phyloP scores from a whole-genome alignment of 2,797 vertebrate genomes.

The Oryzias sinensis region DNA sequence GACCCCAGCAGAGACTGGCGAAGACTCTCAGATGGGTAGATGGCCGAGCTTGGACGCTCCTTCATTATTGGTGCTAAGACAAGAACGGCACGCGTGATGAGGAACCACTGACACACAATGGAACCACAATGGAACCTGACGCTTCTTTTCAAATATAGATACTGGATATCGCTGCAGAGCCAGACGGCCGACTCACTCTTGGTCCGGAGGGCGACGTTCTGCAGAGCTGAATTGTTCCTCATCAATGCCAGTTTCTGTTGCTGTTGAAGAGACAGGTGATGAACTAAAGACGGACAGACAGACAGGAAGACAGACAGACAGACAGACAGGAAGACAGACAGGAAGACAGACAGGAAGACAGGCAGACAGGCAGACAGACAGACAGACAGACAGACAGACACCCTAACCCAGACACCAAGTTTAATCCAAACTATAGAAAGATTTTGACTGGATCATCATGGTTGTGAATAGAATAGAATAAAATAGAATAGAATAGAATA shows the following conservation, averaged over 20 bases:
- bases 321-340: too few relatives aligned
- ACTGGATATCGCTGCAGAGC: not conserved
- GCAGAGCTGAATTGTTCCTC: constrained; percentile 87
- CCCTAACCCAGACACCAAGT: too few relatives aligned
- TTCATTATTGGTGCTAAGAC: constrained; percentile 78
- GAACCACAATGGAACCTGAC: not conserved
- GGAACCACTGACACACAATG: constrained; percentile 3
- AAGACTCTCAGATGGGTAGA: constrained; percentile 90
- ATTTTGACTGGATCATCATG: too few relatives aligned
- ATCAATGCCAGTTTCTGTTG: constrained; percentile 87
- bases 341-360: not conserved
- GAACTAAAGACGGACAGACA: too few relatives aligned
- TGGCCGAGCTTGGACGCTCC: constrained; percentile 91
- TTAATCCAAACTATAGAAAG: too few relatives aligned
- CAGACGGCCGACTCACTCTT: constrained; percentile 53
- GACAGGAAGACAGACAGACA: not conserved
- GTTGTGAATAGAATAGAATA: too few relatives aligned
- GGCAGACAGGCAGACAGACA: not conserved
- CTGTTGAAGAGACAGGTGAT: constrained; percentile 54
- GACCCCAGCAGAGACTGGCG: constrained; percentile 88
- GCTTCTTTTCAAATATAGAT: too few relatives aligned
- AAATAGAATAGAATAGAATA: too few relatives aligned
- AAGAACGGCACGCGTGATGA: not conserved
- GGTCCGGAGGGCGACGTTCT: constrained; percentile 82
- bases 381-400: not conserved